Evolutionary conservation across 2,797 vertebrate genomes (phyloP).

Genomic region (Sebastes minor): DNA sequence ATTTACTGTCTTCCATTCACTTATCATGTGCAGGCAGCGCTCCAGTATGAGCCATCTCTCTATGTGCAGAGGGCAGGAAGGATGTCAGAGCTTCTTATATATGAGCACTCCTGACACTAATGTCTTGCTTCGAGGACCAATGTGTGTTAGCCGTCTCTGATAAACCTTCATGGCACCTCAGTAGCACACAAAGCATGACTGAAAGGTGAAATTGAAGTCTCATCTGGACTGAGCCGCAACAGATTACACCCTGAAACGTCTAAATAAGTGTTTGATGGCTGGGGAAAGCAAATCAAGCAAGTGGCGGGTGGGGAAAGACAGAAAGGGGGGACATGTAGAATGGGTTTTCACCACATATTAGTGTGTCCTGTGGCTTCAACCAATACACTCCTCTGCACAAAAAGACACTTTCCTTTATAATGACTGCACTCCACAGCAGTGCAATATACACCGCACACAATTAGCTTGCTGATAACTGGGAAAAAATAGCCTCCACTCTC

Average conservation of each 20-base stretch:
- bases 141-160: slow-evolving; percentile 1
- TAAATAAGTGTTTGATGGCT: neutral
- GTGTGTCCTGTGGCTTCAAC: neutral
- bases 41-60: slow-evolving; percentile 4
- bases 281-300: too few species aligned
- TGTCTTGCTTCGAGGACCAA: neutral
- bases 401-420: neutral
- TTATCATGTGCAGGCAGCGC: neutral
- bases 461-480: neutral
- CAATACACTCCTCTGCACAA: neutral
- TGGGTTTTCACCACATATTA: neutral
- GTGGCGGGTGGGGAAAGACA: too few species aligned
- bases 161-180: neutral
- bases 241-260: slow-evolving; percentile 6
- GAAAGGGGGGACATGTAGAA: neutral
- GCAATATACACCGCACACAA: neutral
- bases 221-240: neutral
- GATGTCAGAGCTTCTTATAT: neutral
- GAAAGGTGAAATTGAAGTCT: slow-evolving; percentile 8
- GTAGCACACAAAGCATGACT: neutral
- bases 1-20: slow-evolving; percentile 11
- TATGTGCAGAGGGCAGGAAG: neutral
- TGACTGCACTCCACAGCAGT: neutral
- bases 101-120: slow-evolving; percentile 10
- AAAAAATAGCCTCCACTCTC: neutral